Conservation (phyloP, 92 coral and sea anemone species). For the Porites cylindrica region DNA sequence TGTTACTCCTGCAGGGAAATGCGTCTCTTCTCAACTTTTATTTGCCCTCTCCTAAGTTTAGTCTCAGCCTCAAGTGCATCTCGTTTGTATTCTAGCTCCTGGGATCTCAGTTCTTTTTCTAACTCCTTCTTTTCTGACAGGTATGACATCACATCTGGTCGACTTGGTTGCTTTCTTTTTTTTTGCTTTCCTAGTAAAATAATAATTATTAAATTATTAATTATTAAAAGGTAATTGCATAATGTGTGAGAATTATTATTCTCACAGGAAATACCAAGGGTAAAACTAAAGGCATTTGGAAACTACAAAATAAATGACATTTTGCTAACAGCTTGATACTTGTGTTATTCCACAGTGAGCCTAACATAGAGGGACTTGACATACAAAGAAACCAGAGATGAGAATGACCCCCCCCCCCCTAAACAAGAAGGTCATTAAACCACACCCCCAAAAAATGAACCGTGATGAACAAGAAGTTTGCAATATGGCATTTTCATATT, state of each 20-base stretch:
- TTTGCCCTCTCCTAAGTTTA: slow-evolving; percentile 51
- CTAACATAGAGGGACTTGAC: slow-evolving; percentile 13
- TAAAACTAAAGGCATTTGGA: slow-evolving; percentile 43
- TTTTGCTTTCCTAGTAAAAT: slow-evolving; percentile 33
- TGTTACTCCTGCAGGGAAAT: slow-evolving; percentile 69
- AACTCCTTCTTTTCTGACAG: slow-evolving; percentile 69
- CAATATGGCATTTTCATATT: slow-evolving; percentile 24
- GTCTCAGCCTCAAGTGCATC: slow-evolving; percentile 65
- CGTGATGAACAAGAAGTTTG: slow-evolving; percentile 40
- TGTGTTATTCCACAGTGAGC: slow-evolving; percentile 44
- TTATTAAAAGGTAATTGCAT: slow-evolving; percentile 19
- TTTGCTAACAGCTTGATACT: slow-evolving; percentile 24
- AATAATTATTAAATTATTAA: slow-evolving; percentile 15
- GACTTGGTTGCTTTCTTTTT: slow-evolving; percentile 45
- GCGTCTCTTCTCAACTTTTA: slow-evolving; percentile 64
- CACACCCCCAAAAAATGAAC: slow-evolving; percentile 11
- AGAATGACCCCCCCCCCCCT: background rate
- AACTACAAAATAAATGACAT: slow-evolving; percentile 50
- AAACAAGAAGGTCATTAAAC: background rate
- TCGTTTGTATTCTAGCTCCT: slow-evolving; percentile 70
- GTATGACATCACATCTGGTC: slow-evolving; percentile 60
- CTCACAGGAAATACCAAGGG: slow-evolving; percentile 48
- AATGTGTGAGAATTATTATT: slow-evolving; percentile 44
- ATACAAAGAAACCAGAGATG: too few species aligned
- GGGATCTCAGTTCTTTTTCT: slow-evolving; percentile 31